Evolutionary conservation across 2,888 invertebrate genomes (phyloP), one percentile per base, ranked within the genome.

Genomic region (Pseudococcus viburni): DNA sequence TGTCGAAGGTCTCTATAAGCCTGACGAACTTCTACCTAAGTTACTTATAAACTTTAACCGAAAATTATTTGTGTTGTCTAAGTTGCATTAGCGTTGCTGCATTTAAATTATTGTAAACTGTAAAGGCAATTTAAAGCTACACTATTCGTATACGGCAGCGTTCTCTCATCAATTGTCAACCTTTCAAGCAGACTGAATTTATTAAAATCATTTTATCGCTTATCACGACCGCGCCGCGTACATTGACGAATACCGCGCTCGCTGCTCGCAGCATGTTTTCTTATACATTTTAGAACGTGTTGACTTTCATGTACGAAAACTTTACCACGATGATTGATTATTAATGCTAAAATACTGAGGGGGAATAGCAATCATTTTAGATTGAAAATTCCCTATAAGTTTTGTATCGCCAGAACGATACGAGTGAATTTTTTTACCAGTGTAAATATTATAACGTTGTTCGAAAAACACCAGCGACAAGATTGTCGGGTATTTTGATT

Each of bases 21-120:
- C 33, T 83, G 46, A 83, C 46, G 42, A 83, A 83, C 42, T 83
- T 83, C 19, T 46, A 46, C 39, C 73, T 73, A 73, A 73, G 73
- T 83, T 46, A 83, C 80, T 42, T 83, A 46, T 42, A 83, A 83
- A 83, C 46, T 83, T 83, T 83, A 46, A n/a, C 42, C 46, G 9
- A 46, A 46, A 83, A 83, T 83, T 83, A 83, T 83, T 83, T 46
- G 19, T 46, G 46, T 83, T 83, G 42, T 83, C 80, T 46, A 46
- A 83, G 42, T 83, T 83, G 46, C 80, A 83, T 83, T 83, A 83
- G 46, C 80, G 19, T 39, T 26, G 73, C 73, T 73, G 73, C 73
- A 73, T 73, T 33, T 33, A 33, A 73, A 73, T 33, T 73, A 73
- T 73, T 73, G 39, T 73, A 26, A 33, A 73, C 26, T 33, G 73